Evolutionary conservation across 2,797 vertebrate genomes (phyloP), one percentile per base, ranked within the genome.

Genomic region (Benthosema pterotum): DNA sequence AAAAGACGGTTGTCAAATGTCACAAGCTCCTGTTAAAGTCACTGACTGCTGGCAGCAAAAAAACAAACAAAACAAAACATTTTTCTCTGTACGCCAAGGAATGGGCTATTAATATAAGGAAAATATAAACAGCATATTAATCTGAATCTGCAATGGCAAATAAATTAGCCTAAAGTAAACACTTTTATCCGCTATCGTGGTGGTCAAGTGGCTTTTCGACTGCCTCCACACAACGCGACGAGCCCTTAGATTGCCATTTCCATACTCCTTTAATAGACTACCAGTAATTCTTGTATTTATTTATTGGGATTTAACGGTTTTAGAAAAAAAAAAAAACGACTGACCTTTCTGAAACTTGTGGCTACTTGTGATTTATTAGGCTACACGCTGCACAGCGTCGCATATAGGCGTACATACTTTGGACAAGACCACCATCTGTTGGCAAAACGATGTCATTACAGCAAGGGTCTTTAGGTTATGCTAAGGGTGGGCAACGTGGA

Each of bases 371-470:
- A 9, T 38, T 38, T 9, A 22, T 22, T 19, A 18, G 42, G 11
- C 12, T 56, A 17, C 4, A 42, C n/a, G 12, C 19, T 5, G 8
- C n/a, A 42, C 7, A 3, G 14, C n/a, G n/a, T n/a, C n/a, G 19
- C 4, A 22, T 45, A 45, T 7, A 43, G 11, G 5, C 5, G n/a
- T 5, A 14, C 1, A 77, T 79, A 6, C 14, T 63, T 16, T 70
- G 61, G 11, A 45, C 65, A 50, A 22, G 56, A 38, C 38, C 79
- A 59, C 74, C 81, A 78, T 71, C 88, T 78, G 9, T 66, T 74
- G 87, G 67, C 12, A 0, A 0, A 8, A 11, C 13, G 0, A 6
- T 25, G 2, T 47, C 63, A 5, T 9, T 15, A 22, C 17, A 14
- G 47, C 59, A 19, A 42, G 25, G 32, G 5, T 32, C 28, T 6